phyloP scores from a whole-genome alignment of 2,797 vertebrate species.

The Podargus strigoides region DNA sequence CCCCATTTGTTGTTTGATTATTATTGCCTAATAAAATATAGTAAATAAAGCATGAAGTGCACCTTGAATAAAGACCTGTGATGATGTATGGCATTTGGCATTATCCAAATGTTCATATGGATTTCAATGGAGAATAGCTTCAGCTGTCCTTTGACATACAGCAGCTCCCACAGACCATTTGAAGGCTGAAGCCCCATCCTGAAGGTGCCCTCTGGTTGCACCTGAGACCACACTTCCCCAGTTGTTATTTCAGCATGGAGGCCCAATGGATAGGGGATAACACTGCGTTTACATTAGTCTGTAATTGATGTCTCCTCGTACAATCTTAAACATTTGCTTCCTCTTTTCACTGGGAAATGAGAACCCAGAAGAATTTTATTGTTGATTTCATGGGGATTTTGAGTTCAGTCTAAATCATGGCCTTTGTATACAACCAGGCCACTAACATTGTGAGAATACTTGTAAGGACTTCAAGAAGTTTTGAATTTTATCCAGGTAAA shows the following conservation, averaged over 20 bases:
- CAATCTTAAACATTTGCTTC: not conserved
- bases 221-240: not conserved
- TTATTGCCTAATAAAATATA: not conserved
- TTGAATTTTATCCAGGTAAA: not conserved
- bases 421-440: not conserved
- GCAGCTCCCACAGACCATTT: not conserved
- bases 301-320: not conserved
- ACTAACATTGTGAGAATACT: not conserved
- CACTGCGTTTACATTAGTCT: not conserved
- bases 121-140: not conserved
- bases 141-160: not conserved
- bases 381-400: not conserved
- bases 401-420: not conserved
- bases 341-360: not conserved
- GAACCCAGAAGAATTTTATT: not conserved
- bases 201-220: not conserved
- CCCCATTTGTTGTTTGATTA: not conserved
- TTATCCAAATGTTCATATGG: not conserved
- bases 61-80: not conserved
- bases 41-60: not conserved
- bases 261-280: accelerated
- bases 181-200: not conserved
- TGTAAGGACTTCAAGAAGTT: not conserved
- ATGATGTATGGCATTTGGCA: not conserved
- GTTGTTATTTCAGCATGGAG: not conserved